phyloP scores from a whole-genome alignment of 2,888 invertebrate genomes.

The Labia minor region DNA sequence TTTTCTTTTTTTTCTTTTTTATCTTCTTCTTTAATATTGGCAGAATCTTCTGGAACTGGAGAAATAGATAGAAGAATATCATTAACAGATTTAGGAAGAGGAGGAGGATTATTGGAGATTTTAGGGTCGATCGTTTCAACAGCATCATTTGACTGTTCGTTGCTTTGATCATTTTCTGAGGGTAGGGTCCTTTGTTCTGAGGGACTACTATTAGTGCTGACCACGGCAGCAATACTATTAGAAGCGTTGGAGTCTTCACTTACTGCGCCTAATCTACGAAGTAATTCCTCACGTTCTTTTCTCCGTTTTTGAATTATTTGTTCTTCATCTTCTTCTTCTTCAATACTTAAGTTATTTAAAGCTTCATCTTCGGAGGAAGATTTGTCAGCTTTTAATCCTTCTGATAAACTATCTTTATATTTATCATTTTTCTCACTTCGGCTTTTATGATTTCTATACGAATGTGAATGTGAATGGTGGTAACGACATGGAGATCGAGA shows the following conservation, averaged over 20 bases:
- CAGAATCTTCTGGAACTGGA: conserved; percentile 25
- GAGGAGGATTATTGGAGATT: conserved; percentile 30
- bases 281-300: conserved; percentile 74
- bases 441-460: conserved; percentile 18
- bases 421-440: conserved; percentile 33
- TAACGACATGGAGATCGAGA: conserved; percentile 14
- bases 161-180: conserved; percentile 19
- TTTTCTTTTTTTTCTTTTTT: conserved; percentile 35
- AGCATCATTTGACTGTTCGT: conserved; percentile 18
- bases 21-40: conserved; percentile 24
- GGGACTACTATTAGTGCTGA: conserved; percentile 22
- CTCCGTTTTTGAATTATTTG: conserved; percentile 80
- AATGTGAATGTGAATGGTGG: conserved; percentile 16
- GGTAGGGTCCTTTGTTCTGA: conserved; percentile 17
- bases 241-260: conserved; percentile 46
- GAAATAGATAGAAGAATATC: conserved; percentile 1
- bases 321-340: conserved; percentile 83
- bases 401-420: conserved; percentile 59
- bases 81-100: conserved; percentile 25
- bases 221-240: conserved; percentile 23
- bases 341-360: conserved; percentile 54
- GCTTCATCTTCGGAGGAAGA: conserved; percentile 37
- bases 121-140: conserved; percentile 22
- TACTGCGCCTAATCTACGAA: conserved; percentile 48
- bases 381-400: conserved; percentile 56